Evolutionary conservation across 2,888 invertebrate genomes (phyloP).

Genomic region (Papilio gigon): DNA sequence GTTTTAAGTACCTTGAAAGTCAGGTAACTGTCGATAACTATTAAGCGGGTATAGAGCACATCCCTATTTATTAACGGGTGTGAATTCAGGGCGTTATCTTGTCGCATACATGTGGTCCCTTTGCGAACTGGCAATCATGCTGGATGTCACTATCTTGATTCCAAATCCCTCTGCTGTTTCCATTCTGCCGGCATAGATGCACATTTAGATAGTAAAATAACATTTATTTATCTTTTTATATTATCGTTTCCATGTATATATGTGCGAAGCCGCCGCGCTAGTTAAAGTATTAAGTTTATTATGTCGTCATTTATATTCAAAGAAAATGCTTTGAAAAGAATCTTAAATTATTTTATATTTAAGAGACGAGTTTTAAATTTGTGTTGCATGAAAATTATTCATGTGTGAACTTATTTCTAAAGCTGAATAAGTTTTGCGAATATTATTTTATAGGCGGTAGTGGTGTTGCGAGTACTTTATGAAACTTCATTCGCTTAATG

Average conservation of each 20-base stretch:
- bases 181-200: background rate
- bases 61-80: conserved; percentile 48
- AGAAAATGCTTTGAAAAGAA: conserved; percentile 1
- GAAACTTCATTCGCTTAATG: conserved; percentile 29
- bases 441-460: conserved; percentile 2
- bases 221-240: too few species aligned
- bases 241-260: background rate
- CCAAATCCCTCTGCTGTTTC: conserved; percentile 16
- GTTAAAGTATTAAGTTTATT: background rate
- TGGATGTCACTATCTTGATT: conserved; percentile 22
- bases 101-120: conserved; percentile 45
- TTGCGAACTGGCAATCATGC: conserved; percentile 46
- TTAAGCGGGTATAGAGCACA: conserved; percentile 40
- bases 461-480: conserved; percentile 9
- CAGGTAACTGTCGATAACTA: conserved; percentile 41
- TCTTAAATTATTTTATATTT: conserved; percentile 9
- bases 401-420: conserved; percentile 3
- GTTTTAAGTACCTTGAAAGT: too few species aligned
- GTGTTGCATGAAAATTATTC: background rate
- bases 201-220: background rate
- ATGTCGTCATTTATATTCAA: background rate
- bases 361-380: background rate
- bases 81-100: conserved; percentile 55
- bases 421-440: conserved; percentile 3
- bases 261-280: background rate